Evolutionary conservation across 2,888 invertebrate species (phyloP).

Genomic region (Drosophila subquinaria): DNA sequence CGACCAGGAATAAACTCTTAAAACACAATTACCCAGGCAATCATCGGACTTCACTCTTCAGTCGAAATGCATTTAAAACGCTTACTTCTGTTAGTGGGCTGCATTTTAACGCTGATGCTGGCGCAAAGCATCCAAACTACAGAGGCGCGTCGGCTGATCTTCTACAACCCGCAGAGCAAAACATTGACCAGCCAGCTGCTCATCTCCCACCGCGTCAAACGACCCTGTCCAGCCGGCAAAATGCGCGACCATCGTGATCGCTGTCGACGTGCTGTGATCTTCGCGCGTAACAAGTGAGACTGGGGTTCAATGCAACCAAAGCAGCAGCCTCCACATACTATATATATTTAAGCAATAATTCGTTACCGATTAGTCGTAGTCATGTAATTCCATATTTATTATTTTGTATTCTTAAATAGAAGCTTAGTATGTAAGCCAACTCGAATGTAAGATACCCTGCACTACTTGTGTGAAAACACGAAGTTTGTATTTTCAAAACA

Average conservation of each 20-base stretch:
- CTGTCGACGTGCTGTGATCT: constrained; percentile 78
- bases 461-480: too few relatives aligned
- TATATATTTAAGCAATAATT: background rate
- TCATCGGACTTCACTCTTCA: background rate
- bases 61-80: constrained; percentile 55
- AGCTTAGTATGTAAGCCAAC: background rate
- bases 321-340: background rate
- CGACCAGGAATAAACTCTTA: background rate
- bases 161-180: constrained; percentile 65
- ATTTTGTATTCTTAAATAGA: constrained; percentile 1
- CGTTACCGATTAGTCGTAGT: background rate
- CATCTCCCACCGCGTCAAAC: constrained; percentile 53
- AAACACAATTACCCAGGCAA: background rate
- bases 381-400: constrained; percentile 1
- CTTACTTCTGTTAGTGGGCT: constrained; percentile 40
- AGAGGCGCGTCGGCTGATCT: constrained; percentile 71
- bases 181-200: constrained; percentile 76
- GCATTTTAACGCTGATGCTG: constrained; percentile 59
- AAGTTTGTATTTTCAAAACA: too few relatives aligned
- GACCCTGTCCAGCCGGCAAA: constrained; percentile 77
- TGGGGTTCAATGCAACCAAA: background rate
- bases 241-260: constrained; percentile 82
- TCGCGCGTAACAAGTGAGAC: constrained; percentile 59
- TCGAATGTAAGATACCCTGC: too few relatives aligned
- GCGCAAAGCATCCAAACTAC: constrained; percentile 39